A percentile compares a stretch with the other conserved stretches of the same genome.
Evolutionary conservation across 2,888 invertebrate species (phyloP).

Genomic region (Hololepta plana): DNA sequence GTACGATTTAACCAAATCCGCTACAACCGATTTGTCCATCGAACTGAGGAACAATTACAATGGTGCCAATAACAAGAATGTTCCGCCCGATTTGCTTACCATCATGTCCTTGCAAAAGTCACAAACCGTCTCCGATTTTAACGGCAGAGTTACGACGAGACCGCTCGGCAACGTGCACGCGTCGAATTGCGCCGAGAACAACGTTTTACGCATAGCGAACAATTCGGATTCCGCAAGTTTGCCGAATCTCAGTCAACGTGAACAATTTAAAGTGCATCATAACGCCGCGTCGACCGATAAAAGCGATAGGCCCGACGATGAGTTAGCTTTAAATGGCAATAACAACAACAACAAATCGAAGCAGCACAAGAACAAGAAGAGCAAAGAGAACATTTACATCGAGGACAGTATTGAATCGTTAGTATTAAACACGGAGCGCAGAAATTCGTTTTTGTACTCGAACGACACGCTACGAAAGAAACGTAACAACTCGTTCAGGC

Average conservation of each 20-base stretch:
- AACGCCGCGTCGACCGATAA: no score
- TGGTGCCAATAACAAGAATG: constrained; percentile 1
- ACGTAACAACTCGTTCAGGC: constrained; percentile 17
- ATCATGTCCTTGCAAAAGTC: constrained; percentile 15
- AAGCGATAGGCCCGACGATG: no score
- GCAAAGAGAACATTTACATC: constrained; percentile 14
- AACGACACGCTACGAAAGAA: constrained; percentile 20
- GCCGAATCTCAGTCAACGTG: no score
- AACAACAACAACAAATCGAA: no score
- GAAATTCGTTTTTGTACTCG: constrained; percentile 19
- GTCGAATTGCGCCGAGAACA: no score
- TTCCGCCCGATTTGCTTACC: constrained; percentile 20
- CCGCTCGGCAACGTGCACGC: no score
- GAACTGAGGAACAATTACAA: constrained; percentile 5
- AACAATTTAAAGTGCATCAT: no score
- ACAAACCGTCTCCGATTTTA: constrained; percentile 12
- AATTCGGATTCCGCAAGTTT: no score
- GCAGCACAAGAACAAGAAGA: constrained; percentile 13
- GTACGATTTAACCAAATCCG: constrained; percentile 21
- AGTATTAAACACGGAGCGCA: constrained; percentile 18
- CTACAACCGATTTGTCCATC: constrained; percentile 17
- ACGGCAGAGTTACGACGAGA: no score
- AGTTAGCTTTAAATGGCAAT: no score
- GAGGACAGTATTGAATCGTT: constrained; percentile 18
- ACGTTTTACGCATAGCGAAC: no score